Conservation (phyloP, 2,888 invertebrate genomes). For the Leistus spinibarbis region DNA sequence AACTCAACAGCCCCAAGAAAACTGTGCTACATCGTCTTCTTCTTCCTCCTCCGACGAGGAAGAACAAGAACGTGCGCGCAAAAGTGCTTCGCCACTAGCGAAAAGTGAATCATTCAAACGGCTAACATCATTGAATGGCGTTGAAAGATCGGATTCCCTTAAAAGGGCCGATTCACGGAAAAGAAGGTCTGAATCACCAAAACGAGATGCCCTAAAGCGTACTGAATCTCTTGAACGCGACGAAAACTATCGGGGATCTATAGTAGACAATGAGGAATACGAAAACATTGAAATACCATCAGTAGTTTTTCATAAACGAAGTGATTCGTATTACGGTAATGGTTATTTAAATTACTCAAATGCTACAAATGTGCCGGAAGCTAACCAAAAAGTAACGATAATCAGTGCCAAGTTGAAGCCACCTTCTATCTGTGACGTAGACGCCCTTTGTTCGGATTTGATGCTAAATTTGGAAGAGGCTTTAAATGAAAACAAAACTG, state of each 20-base stretch:
- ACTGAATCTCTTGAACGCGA: not conserved
- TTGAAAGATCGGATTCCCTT: not conserved
- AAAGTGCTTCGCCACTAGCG: slow-evolving; percentile 59
- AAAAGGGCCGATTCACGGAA: not conserved
- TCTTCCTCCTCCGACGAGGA: slow-evolving; percentile 38
- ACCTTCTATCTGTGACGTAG: slow-evolving; percentile 6
- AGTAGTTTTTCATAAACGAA: not conserved
- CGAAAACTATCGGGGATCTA: not conserved
- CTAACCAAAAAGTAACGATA: slow-evolving; percentile 8
- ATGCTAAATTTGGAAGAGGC: slow-evolving; percentile 33
- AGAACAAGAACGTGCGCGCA: slow-evolving; percentile 37
- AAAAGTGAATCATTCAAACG: slow-evolving; percentile 53
- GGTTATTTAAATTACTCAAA: not conserved
- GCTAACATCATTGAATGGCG: slow-evolving; percentile 12
- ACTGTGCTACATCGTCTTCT: slow-evolving; percentile 52
- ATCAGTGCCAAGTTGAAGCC: slow-evolving; percentile 22
- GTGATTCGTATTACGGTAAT: not conserved
- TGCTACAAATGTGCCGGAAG: not conserved
- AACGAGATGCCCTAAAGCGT: not conserved
- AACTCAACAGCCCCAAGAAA: slow-evolving; percentile 44
- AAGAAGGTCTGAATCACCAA: not conserved
- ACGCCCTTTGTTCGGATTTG: slow-evolving; percentile 31
- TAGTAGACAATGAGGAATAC: not conserved
- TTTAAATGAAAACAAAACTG: not conserved
- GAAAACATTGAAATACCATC: not conserved